Percentiles rank a stretch among this genome's conserved stretches.
These are phyloP conservation scores for Ormia ochracea DNA, from an alignment of 2,888 invertebrate genomes.

Conservation along the genomic window DNA sequence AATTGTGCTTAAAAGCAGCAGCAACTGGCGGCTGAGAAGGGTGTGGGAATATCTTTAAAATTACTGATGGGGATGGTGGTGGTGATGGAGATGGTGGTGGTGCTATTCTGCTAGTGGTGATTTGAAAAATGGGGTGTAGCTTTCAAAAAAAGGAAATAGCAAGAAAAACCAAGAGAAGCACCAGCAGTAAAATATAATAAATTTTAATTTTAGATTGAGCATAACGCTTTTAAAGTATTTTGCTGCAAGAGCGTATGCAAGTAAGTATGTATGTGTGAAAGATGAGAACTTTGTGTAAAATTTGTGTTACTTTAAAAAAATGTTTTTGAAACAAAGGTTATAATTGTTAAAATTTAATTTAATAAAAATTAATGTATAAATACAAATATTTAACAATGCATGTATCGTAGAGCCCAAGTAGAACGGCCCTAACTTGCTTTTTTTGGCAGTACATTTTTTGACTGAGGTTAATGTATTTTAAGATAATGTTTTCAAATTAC, in stretches of 20 bases:
- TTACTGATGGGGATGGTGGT: not conserved
- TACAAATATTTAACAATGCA: too few relatives aligned
- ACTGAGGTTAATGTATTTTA: too few relatives aligned
- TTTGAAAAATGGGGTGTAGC: not conserved
- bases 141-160: too few relatives aligned
- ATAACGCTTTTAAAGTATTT: slow-evolving; percentile 8
- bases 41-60: slow-evolving; percentile 24
- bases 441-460: too few relatives aligned
- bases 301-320: not conserved
- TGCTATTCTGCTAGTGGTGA: not conserved
- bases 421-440: too few relatives aligned
- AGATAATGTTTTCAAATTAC: too few relatives aligned
- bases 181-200: slow-evolving; percentile 13
- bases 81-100: not conserved
- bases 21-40: not conserved
- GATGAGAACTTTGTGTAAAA: not conserved
- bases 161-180: not conserved
- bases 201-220: slow-evolving; percentile 24
- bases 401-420: too few relatives aligned
- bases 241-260: slow-evolving; percentile 2
- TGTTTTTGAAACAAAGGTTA: not conserved
- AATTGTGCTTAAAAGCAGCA: slow-evolving; percentile 20
- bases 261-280: not conserved
- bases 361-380: too few relatives aligned
- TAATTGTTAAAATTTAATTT: too few relatives aligned